A percentile compares a stretch with the other conserved stretches of the same genome.
phyloP scores from a whole-genome alignment of 2,113 vertebrate genomes.

The Sinocyclocheilus maitianheensis region DNA sequence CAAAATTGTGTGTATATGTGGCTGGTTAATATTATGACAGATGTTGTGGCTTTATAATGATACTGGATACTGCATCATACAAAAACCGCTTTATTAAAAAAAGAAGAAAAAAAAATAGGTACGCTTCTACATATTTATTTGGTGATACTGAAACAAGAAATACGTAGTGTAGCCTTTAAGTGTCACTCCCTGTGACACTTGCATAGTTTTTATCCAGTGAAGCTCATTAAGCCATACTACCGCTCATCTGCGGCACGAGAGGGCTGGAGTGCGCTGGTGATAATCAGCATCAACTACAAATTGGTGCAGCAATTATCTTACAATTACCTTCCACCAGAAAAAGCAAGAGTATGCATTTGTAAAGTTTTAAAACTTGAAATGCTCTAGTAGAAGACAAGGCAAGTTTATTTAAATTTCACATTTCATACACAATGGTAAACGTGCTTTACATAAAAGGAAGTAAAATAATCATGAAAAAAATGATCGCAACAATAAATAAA shows the following conservation, averaged over 20 bases:
- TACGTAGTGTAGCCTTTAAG: background rate
- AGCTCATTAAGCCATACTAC: background rate
- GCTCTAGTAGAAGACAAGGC: background rate
- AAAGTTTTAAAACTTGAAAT: background rate
- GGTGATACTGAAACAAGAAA: background rate
- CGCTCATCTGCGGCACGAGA: background rate
- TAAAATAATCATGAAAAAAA: too few species aligned
- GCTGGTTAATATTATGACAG: too few species aligned
- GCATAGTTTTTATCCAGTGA: background rate
- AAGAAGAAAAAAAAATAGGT: background rate
- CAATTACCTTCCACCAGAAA: background rate
- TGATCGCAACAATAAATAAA: too few species aligned
- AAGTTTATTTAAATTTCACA: too few species aligned
- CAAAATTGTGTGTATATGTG: too few species aligned
- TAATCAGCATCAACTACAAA: background rate
- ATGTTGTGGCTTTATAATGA: background rate
- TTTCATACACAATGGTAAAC: too few species aligned
- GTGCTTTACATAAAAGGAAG: too few species aligned
- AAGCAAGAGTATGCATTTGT: background rate
- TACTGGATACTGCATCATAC: too few species aligned
- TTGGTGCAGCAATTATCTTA: background rate
- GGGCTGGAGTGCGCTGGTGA: background rate
- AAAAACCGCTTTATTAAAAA: too few species aligned
- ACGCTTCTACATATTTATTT: background rate
- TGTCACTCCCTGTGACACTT: background rate